A percentile compares a stretch with the other conserved stretches of the same genome.
Evolutionary conservation across 2,113 vertebrate species (phyloP).

Genomic region (Cercocebus atys): DNA sequence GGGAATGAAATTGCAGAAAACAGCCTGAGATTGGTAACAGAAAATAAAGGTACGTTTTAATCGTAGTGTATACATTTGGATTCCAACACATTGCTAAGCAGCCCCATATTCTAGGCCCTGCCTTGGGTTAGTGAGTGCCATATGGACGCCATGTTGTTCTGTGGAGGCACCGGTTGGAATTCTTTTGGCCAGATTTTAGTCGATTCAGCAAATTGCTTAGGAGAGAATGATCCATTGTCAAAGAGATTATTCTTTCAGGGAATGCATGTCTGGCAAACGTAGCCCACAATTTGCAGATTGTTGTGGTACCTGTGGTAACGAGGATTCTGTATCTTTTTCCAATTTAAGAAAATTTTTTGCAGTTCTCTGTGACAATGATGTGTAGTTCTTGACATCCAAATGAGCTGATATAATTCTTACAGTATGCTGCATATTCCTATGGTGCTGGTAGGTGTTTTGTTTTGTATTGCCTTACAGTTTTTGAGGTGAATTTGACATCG

Average conservation of each 20-base stretch:
- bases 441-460: background rate
- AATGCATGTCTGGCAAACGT: slow-evolving; percentile 49
- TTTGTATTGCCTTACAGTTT: background rate
- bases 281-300: slow-evolving; percentile 68
- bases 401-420: slow-evolving; percentile 21
- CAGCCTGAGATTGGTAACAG: background rate
- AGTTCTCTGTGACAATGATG: slow-evolving; percentile 24
- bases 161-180: background rate
- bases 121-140: background rate
- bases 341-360: slow-evolving; percentile 52
- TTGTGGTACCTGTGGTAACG: slow-evolving; percentile 59
- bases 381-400: slow-evolving; percentile 51
- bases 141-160: background rate
- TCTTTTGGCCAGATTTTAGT: slow-evolving; percentile 53
- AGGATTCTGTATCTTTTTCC: slow-evolving; percentile 64
- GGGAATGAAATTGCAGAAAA: background rate
- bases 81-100: background rate
- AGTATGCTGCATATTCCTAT: background rate
- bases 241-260: slow-evolving; percentile 38
- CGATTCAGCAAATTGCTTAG: slow-evolving; percentile 65
- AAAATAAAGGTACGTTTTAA: background rate
- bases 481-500: slow-evolving; percentile 35
- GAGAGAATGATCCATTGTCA: slow-evolving; percentile 41
- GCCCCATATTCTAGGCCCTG: background rate
- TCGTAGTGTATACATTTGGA: background rate